Base-by-base conservation (phyloP, 2,888 invertebrate species). In the Erebia aethiops region DNA sequence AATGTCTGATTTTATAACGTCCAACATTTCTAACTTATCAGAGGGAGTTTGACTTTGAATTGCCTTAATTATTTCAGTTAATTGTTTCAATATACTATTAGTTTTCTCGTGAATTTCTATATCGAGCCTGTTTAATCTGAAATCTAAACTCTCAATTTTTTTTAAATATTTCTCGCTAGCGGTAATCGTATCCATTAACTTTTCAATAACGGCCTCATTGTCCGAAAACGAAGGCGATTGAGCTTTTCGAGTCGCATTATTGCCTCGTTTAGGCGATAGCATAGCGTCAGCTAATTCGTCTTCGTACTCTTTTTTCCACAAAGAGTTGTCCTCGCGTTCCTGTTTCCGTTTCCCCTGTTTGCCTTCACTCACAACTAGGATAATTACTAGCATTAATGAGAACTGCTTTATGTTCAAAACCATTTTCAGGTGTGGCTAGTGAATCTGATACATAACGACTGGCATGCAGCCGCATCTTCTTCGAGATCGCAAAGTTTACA, bases 291-390 rank as follows among this genome's bases (percentile, higher is more conserved):
- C 88, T 52, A 92, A 78, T 77, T 92, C 92, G 1, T 85, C 81
- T 73, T 92, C 92, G 73, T 90, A 92, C 72, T 90, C 91, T n/a
- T 89, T 86, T 78, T 90, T 91, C 92, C 92, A 92, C 11, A 90
- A 76, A 1, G 83, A 77, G 70, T 87, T 89, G 52, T 88, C 90
- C 1, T 76, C 73, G 62, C 82, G 76, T 1, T 84, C 83, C 71
- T 83, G 84, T 70, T 85, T 86, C 49, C 80, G 80, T 68, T 83
- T 84, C 11, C 70, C 78, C 72, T 83, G 81, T 71, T 71, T 74
- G 10, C 76, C 72, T 67, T 84, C 82, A 73, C 86, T 79, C 4
- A 78, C 79, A 65, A 81, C 77, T 41, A 80, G 73, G 8, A 80
- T 77, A 3, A 88, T 60, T 16, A 77, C 72, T 49, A 84, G 63